Evolutionary conservation across 2,888 invertebrate species (phyloP), one percentile per base, ranked within the genome.

Genomic region (Drosophila multiciliata): DNA sequence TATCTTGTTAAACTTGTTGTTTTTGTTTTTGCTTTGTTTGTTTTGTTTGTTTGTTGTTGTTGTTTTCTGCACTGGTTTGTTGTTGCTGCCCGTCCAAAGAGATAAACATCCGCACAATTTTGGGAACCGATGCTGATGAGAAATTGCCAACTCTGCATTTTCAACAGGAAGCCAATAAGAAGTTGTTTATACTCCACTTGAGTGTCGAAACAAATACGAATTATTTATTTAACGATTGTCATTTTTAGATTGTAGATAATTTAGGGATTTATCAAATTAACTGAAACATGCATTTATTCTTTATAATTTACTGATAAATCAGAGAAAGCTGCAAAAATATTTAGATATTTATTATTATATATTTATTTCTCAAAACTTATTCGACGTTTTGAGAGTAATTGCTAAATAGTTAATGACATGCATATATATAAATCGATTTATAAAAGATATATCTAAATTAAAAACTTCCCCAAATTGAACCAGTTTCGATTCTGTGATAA

Each of bases 81-180:
- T 78, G 78, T 66, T 75, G 35, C 35, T 50, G 36, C 23, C 20
- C 20, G 58, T 61, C 12, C 52, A 50, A 15, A 15, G 45, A 60
- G 67, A 83, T 88, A 88, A 84, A 84, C 89, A 88, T 84, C 88
- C 89, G 83, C 69, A 68, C 45, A 64, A 52, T 60, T 54, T 33
- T 50, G 26, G 40, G 61, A 53, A 62, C 61, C 62, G 49, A 63
- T 52, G 59, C 32, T 32, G 40, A 48, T 80, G 76, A 50, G 63
- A 75, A 72, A 65, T 64, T 45, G 76, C 67, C 9, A 67, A 53
- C 53, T 33, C 17, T 72, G 67, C 57, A 53, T 52, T 61, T 78
- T 48, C 23, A 49, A 36, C 60, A 74, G 72, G 71, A 71, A 71
- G 71, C 62, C 17, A 40, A 26, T 40, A 26, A 59, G 35, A 42